phyloP scores from a whole-genome alignment of 2,113 vertebrate genomes.

The Urocynchramus pylzowi region DNA sequence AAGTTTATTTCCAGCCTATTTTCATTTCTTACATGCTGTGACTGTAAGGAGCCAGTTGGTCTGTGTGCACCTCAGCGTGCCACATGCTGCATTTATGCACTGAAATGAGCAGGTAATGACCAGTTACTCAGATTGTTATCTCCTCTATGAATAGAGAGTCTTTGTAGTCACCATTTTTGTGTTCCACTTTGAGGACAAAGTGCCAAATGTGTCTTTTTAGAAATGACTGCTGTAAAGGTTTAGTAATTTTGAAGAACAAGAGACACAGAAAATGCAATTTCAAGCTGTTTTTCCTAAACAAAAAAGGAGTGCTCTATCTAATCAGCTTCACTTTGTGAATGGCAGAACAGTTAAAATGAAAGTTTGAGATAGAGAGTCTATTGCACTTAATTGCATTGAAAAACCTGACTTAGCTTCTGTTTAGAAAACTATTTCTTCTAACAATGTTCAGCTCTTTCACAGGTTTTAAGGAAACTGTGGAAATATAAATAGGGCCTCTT shows the following conservation, averaged over 20 bases:
- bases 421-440: neutral
- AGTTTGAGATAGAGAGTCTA: neutral
- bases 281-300: neutral
- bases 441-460: neutral
- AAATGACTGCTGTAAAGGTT: neutral
- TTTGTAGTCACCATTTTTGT: neutral
- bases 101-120: neutral
- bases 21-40: neutral
- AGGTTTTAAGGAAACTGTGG: neutral
- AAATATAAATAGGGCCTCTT: neutral
- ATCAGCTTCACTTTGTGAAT: neutral
- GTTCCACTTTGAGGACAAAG: neutral
- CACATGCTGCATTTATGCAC: neutral
- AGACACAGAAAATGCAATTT: neutral
- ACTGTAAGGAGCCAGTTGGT: neutral
- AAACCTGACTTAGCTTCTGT: neutral
- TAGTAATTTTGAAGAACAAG: neutral
- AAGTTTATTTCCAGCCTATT: neutral
- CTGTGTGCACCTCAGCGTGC: neutral
- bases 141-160: neutral
- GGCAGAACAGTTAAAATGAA: neutral
- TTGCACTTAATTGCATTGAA: neutral
- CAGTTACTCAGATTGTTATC: neutral
- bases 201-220: neutral
- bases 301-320: neutral